phyloP scores from a whole-genome alignment of 2,113 vertebrate genomes.

The Melanostigma gelatinosum region DNA sequence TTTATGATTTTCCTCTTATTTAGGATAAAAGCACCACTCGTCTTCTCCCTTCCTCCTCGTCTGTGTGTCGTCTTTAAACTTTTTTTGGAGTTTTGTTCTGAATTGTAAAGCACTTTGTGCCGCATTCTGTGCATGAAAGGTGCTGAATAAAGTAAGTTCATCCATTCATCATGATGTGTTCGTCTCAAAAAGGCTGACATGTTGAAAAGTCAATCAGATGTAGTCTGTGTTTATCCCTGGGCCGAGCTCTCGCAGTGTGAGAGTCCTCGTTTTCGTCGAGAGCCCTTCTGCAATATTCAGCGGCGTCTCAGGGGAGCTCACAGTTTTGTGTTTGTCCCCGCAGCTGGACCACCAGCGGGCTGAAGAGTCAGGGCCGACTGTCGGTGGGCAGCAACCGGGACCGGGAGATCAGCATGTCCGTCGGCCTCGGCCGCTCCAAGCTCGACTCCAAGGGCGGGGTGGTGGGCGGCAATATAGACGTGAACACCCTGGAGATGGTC shows the following conservation, averaged over 20 bases:
- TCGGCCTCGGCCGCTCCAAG: conserved; percentile 96
- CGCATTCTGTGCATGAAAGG: background rate
- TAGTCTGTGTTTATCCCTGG: conserved; percentile 25
- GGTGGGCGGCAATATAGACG: conserved; percentile 98
- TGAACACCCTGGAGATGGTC: conserved; percentile 99
- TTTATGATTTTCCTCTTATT: background rate
- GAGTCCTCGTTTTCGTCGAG: conserved; percentile 54
- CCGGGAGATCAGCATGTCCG: conserved; percentile 97
- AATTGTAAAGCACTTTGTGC: background rate
- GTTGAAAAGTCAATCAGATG: conserved; percentile 13
- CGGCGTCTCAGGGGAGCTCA: conserved; percentile 14
- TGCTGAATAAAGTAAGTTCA: background rate
- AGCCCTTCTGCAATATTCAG: conserved; percentile 55
- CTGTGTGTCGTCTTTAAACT: background rate
- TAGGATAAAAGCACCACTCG: background rate
- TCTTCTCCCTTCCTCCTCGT: background rate
- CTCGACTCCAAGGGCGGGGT: conserved; percentile 98
- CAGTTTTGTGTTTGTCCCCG: conserved; percentile 20
- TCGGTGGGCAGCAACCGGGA: conserved; percentile 97
- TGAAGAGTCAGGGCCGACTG: conserved; percentile 97
- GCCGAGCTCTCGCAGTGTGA: conserved; percentile 6
- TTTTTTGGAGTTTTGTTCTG: background rate
- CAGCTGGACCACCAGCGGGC: conserved; percentile 98
- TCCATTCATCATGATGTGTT: background rate
- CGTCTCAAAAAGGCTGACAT: background rate